Conservation (phyloP, 1,140 invertebrate species). For the Mizuhopecten yessoensis region DNA sequence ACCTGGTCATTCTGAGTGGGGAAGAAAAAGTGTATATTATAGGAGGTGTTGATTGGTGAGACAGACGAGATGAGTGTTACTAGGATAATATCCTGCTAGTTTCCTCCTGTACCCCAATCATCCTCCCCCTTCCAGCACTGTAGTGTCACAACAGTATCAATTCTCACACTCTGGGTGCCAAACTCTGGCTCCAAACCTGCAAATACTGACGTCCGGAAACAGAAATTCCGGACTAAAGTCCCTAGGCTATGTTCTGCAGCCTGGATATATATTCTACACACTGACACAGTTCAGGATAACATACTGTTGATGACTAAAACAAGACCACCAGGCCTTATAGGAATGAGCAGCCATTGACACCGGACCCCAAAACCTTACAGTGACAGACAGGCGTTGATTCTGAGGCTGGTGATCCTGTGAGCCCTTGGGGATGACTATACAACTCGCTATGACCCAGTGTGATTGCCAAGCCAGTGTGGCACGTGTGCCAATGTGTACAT, state of each 20-base stretch:
- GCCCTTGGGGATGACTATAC: background rate
- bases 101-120: no score
- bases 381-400: background rate
- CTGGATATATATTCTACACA: background rate
- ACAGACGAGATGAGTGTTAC: no score
- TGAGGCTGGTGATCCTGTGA: background rate
- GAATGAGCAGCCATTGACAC: background rate
- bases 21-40: background rate
- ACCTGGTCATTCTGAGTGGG: background rate
- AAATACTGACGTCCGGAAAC: background rate
- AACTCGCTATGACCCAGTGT: background rate
- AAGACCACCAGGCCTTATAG: background rate
- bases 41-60: background rate
- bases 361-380: background rate
- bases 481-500: slow-evolving; percentile 25
- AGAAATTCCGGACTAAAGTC: background rate
- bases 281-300: background rate
- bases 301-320: background rate
- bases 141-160: background rate
- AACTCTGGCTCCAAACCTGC: background rate
- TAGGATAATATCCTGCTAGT: no score
- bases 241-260: background rate
- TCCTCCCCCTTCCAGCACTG: background rate
- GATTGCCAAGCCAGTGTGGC: background rate
- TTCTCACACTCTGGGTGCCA: background rate